A percentile compares a stretch with the other conserved stretches of the same genome.
Conservation (phyloP, 2,113 vertebrate genomes). For the Plecturocebus donacophilus region DNA sequence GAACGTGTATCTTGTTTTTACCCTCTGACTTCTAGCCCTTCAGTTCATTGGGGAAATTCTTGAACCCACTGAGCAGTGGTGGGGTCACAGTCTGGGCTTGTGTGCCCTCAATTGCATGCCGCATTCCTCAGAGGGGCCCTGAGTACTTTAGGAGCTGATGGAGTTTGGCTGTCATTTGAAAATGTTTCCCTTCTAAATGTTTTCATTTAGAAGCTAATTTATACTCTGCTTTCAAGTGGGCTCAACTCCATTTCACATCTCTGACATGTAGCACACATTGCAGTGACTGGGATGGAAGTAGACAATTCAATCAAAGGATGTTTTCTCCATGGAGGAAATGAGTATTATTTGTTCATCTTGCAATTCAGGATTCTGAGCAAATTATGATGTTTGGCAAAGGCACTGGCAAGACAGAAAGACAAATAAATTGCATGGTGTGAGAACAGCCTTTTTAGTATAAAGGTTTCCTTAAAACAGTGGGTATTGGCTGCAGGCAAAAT, state of each 20-base stretch:
- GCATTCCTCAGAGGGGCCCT: constrained; percentile 15
- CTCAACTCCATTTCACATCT: constrained; percentile 60
- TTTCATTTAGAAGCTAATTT: constrained; percentile 76
- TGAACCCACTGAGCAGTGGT: not conserved
- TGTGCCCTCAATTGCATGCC: constrained; percentile 2
- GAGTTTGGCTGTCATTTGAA: constrained; percentile 67
- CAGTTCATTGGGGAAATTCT: constrained; percentile 23
- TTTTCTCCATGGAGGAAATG: constrained; percentile 78
- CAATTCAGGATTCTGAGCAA: constrained; percentile 71
- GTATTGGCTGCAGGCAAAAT: constrained; percentile 74
- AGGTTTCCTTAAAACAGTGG: constrained; percentile 77
- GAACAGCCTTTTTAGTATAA: constrained; percentile 67
- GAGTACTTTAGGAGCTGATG: constrained; percentile 12
- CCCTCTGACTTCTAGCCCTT: not conserved
- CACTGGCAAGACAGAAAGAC: constrained; percentile 74
- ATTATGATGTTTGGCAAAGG: constrained; percentile 76
- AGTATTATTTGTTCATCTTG: constrained; percentile 79
- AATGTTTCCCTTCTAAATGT: constrained; percentile 66
- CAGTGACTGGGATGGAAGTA: constrained; percentile 38
- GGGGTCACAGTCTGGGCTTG: not conserved
- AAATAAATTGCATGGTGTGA: constrained; percentile 77
- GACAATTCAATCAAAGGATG: constrained; percentile 78
- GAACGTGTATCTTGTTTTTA: not conserved
- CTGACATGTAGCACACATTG: constrained; percentile 41
- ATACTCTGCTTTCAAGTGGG: constrained; percentile 66